A percentile compares a stretch with the other conserved stretches of the same genome.
Conservation (phyloP, 92 coral and sea anemone genomes). For the Zoanthus sansibaricus region DNA sequence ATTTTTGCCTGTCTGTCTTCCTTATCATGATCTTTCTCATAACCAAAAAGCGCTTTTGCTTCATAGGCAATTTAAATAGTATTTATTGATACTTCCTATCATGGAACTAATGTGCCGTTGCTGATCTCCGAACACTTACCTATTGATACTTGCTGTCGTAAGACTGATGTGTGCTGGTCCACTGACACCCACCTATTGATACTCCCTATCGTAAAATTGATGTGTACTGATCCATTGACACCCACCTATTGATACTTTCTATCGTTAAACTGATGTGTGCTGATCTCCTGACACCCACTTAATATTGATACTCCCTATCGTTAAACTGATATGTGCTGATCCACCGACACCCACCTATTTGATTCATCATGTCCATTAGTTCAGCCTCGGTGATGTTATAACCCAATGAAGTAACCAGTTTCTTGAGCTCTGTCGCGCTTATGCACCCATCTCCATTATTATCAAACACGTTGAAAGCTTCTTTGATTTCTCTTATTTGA, state of each 20-base stretch:
- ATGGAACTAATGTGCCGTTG: not conserved
- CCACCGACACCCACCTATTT: conserved; percentile 73
- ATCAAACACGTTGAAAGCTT: conserved; percentile 94
- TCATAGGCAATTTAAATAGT: too few species aligned
- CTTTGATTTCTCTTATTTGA: conserved; percentile 87
- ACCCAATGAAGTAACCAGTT: conserved; percentile 92
- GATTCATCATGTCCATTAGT: conserved; percentile 99
- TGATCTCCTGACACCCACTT: too few species aligned
- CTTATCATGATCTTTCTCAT: too few species aligned
- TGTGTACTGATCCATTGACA: not conserved
- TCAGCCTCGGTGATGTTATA: conserved; percentile 99
- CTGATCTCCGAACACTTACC: conserved; percentile 52
- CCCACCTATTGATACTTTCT: conserved; percentile 91
- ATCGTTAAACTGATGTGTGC: too few species aligned
- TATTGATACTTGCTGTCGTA: too few species aligned
- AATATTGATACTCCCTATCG: not conserved
- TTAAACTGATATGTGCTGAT: not conserved
- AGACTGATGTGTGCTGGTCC: too few species aligned
- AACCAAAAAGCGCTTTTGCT: too few species aligned
- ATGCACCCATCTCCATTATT: conserved; percentile 96
- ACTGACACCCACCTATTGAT: too few species aligned
- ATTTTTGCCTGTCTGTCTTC: too few species aligned
- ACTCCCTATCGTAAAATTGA: not conserved
- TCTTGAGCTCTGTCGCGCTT: conserved; percentile 90
- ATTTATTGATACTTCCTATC: not conserved